Conservation (phyloP, 2,888 invertebrate species). For the Melanchra persicariae region DNA sequence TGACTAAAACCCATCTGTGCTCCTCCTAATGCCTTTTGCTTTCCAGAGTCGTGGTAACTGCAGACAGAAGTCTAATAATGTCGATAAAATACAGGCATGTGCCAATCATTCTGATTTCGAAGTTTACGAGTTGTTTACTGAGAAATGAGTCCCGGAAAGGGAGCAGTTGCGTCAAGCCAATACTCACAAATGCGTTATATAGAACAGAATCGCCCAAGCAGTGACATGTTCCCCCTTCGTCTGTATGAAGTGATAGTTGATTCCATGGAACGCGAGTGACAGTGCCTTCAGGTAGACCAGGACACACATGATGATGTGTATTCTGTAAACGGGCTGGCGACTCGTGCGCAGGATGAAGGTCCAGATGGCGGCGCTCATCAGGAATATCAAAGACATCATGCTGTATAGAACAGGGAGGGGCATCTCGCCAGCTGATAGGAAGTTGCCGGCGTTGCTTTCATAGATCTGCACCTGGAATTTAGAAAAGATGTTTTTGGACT, state of each 20-base stretch:
- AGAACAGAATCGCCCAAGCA: constrained; percentile 99
- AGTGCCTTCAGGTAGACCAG: constrained; percentile 97
- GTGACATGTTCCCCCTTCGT: constrained; percentile 98
- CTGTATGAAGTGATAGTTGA: constrained; percentile 98
- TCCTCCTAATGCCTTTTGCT: too few relatives aligned
- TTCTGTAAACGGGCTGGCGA: constrained; percentile 97
- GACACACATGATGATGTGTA: constrained; percentile 99
- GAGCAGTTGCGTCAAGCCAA: too few relatives aligned
- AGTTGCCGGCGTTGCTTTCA: constrained; percentile 96
- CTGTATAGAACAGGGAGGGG: constrained; percentile 98
- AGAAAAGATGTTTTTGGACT: not conserved
- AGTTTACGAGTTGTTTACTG: too few relatives aligned
- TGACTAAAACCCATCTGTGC: too few relatives aligned
- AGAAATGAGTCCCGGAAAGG: too few relatives aligned
- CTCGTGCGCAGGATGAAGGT: constrained; percentile 96
- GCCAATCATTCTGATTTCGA: too few relatives aligned
- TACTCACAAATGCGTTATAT: constrained; percentile 98
- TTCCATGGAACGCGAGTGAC: constrained; percentile 98
- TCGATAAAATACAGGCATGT: too few relatives aligned
- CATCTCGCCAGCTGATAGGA: constrained; percentile 98
- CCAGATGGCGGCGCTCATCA: constrained; percentile 97
- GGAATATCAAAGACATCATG: constrained; percentile 97
- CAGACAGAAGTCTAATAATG: too few relatives aligned
- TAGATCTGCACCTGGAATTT: constrained; percentile 94
- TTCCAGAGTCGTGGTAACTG: too few relatives aligned